Evolutionary conservation across 2,888 invertebrate species (phyloP).

Genomic region (Melieria crassipennis): DNA sequence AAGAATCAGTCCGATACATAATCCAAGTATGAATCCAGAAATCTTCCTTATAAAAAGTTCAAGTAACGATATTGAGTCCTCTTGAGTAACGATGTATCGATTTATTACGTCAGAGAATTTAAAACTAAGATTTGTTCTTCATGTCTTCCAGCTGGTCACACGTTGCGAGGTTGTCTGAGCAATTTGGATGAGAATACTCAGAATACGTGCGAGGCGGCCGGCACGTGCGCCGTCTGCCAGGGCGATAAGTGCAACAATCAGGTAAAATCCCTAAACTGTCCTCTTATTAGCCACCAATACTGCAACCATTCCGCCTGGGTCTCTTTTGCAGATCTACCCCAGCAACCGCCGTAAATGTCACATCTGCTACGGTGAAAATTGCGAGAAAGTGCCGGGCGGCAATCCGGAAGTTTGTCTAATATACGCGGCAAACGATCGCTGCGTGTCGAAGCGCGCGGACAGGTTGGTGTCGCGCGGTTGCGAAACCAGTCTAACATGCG

Average conservation of each 20-base stretch:
- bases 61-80: no score
- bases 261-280: conserved; percentile 37
- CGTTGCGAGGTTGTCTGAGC: conserved; percentile 55
- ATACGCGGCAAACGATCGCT: conserved; percentile 50
- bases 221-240: conserved; percentile 51
- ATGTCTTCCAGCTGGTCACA: conserved; percentile 45
- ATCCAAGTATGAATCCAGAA: no score
- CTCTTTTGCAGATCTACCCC: conserved; percentile 51
- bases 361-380: conserved; percentile 52
- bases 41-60: no score
- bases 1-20: no score
- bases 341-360: conserved; percentile 53
- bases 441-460: conserved; percentile 44
- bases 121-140: no score
- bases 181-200: conserved; percentile 43
- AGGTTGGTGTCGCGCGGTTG: conserved; percentile 54
- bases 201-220: conserved; percentile 46
- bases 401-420: conserved; percentile 50
- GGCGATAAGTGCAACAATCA: conserved; percentile 54
- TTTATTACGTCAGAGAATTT: no score
- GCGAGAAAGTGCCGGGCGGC: conserved; percentile 44
- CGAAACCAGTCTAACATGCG: conserved; percentile 50
- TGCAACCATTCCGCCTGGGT: background rate
- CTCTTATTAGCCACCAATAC: background rate
- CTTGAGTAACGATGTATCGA: no score